Evolutionary conservation across 2,113 vertebrate genomes (phyloP).

Genomic region (Passer domesticus): DNA sequence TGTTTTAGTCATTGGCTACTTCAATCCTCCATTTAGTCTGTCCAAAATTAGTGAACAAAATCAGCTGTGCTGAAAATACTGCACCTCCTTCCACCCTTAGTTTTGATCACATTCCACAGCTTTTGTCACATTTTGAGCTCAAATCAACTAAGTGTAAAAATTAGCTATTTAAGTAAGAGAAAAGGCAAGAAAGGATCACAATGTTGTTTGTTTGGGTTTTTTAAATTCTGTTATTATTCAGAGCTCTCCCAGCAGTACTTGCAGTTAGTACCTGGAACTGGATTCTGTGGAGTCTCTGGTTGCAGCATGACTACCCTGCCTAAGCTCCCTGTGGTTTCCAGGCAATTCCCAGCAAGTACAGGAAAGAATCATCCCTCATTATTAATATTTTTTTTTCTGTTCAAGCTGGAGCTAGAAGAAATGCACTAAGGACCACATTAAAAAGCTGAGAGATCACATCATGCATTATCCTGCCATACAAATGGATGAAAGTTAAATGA

Average conservation of each 20-base stretch:
- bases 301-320: background rate
- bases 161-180: background rate
- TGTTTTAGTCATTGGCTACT: background rate
- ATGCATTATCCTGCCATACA: constrained; percentile 40
- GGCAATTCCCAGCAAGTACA: constrained; percentile 22
- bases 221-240: background rate
- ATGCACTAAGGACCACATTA: constrained; percentile 30
- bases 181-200: background rate
- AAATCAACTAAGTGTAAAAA: constrained; percentile 1
- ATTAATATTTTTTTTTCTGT: background rate
- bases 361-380: constrained; percentile 17
- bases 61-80: background rate
- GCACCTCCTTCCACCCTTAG: background rate
- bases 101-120: background rate
- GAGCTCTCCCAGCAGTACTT: background rate
- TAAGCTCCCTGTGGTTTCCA: background rate
- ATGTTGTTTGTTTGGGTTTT: background rate
- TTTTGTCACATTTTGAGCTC: background rate
- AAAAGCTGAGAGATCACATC: constrained; percentile 55
- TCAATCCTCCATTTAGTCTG: background rate
- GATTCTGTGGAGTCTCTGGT: background rate
- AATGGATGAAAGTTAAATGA: constrained; percentile 52
- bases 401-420: constrained; percentile 35
- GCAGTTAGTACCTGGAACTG: background rate
- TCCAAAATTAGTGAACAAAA: background rate